These are phyloP conservation scores for Cossypha niveicapilla DNA, from an alignment of 2,797 vertebrate species.

Conservation along the genomic window DNA sequence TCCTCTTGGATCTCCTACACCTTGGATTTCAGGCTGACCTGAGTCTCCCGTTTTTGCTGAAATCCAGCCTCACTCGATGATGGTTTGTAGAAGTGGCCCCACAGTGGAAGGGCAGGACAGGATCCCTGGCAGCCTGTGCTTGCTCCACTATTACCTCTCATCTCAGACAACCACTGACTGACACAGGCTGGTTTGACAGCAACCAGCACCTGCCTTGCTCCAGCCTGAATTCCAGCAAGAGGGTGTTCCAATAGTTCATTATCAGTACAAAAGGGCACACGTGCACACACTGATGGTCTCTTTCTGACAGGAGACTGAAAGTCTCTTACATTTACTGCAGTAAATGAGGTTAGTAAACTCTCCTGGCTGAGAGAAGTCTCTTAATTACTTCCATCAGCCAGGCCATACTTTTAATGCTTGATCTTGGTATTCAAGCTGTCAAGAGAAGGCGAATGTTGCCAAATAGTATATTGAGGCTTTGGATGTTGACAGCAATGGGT, in stretches of 20 bases:
- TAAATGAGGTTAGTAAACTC: conserved; percentile 49
- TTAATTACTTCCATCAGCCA: conserved; percentile 57
- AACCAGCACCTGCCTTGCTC: neutral
- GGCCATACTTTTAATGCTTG: conserved; percentile 47
- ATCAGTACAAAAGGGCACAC: neutral
- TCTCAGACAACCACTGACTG: fast-evolving
- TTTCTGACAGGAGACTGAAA: conserved; percentile 31
- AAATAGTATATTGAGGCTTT: neutral
- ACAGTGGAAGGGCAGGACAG: neutral
- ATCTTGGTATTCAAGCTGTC: conserved; percentile 48
- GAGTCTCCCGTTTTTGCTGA: neutral
- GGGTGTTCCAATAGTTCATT: neutral
- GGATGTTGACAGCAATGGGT: neutral
- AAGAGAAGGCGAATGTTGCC: neutral
- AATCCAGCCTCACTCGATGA: neutral
- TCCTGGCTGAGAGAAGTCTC: conserved; percentile 38
- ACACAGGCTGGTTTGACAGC: neutral
- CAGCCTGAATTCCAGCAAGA: neutral
- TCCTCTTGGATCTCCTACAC: neutral
- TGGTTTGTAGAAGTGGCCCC: neutral
- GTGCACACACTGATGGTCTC: neutral
- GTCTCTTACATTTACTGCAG: neutral
- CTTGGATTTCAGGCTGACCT: neutral
- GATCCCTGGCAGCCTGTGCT: neutral
- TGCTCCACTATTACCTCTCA: neutral